These are phyloP conservation scores for Idris sp. DNA, from an alignment of 1,140 invertebrate genomes.

Conservation along the genomic window DNA sequence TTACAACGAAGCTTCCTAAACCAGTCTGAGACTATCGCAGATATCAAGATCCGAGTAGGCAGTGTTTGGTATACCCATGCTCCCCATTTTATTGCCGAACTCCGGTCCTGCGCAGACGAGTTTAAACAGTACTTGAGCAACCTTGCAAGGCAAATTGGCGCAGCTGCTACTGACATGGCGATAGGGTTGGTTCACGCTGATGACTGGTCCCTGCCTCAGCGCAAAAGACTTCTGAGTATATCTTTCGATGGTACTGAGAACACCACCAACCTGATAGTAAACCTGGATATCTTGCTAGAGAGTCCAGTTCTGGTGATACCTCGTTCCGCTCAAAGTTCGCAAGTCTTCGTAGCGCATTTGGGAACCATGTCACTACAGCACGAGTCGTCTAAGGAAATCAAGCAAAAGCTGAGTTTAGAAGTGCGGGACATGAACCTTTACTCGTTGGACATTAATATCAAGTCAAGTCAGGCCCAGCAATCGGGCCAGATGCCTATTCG, in stretches of 20 bases:
- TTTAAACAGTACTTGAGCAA: conserved; percentile 85
- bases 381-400: conserved; percentile 70
- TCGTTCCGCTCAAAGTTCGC: conserved; percentile 84
- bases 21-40: conserved; percentile 66
- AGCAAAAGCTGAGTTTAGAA: conserved; percentile 80
- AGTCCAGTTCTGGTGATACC: conserved; percentile 94
- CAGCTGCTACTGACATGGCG: conserved; percentile 95
- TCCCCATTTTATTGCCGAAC: conserved; percentile 89
- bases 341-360: conserved; percentile 95
- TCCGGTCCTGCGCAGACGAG: conserved; percentile 86
- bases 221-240: conserved; percentile 72
- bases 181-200: conserved; percentile 89
- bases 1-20: conserved; percentile 67
- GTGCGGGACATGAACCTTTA: conserved; percentile 93
- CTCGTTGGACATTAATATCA: conserved; percentile 82
- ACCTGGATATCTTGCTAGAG: conserved; percentile 88
- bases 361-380: conserved; percentile 88
- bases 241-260: conserved; percentile 65
- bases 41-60: conserved; percentile 86
- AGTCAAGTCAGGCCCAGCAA: conserved; percentile 67
- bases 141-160: conserved; percentile 89
- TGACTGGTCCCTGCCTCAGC: conserved; percentile 72
- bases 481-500: conserved; percentile 67
- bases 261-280: conserved; percentile 67
- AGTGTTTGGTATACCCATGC: conserved; percentile 97